Percentiles rank a stretch among this genome's conserved stretches.
Conservation (phyloP, 1,140 invertebrate genomes). For the Agrypnia vestita region DNA sequence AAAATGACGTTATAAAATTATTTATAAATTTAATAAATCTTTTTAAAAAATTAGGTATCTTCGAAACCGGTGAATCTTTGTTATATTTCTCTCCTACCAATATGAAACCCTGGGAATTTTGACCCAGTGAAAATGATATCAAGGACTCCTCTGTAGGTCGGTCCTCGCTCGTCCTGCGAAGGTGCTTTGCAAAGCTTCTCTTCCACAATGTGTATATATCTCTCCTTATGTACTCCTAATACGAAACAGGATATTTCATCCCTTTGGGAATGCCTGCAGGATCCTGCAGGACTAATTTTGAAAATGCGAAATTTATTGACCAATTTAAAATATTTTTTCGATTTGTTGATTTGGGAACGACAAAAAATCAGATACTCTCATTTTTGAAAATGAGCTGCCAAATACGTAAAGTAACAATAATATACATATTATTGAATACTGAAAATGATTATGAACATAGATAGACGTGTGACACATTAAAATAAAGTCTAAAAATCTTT, state of each 20-base stretch:
- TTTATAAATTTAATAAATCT: neutral
- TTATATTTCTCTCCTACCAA: constrained; percentile 1
- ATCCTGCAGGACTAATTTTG: constrained; percentile 36
- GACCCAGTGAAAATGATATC: constrained; percentile 62
- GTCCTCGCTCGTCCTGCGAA: constrained; percentile 60
- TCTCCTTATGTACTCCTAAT: constrained; percentile 67
- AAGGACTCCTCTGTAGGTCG: constrained; percentile 54
- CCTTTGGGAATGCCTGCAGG: constrained; percentile 70
- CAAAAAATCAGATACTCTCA: too few species aligned
- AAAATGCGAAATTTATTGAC: neutral
- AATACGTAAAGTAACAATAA: too few species aligned
- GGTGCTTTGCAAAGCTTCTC: constrained; percentile 62
- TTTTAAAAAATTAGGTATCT: neutral
- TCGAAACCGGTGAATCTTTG: too few species aligned
- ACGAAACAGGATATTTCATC: constrained; percentile 73
- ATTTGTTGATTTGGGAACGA: too few species aligned
- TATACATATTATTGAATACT: too few species aligned
- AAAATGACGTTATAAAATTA: neutral
- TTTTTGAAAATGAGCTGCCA: too few species aligned
- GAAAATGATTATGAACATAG: too few species aligned
- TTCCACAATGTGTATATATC: constrained; percentile 65
- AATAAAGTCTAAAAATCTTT: too few species aligned
- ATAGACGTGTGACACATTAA: too few species aligned
- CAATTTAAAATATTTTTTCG: neutral
- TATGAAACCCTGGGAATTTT: constrained; percentile 59